phyloP scores from a whole-genome alignment of 2,797 vertebrate genomes.

The Vultur gryphus region DNA sequence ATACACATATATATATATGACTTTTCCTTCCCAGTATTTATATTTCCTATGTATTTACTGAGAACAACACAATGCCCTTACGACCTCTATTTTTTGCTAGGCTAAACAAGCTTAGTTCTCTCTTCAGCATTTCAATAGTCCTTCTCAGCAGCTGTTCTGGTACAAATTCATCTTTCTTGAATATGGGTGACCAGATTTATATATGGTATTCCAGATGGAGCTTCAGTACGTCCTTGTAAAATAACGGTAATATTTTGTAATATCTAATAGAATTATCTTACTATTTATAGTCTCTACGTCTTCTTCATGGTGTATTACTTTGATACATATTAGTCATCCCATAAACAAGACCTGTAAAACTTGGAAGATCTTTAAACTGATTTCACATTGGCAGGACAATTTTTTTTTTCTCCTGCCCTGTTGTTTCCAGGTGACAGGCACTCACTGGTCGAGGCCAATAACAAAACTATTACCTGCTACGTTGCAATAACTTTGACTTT shows the following conservation, averaged over 20 bases:
- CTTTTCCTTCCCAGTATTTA: not conserved
- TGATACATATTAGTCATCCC: not conserved
- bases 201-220: not conserved
- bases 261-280: not conserved
- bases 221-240: not conserved
- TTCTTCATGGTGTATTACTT: not conserved
- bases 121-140: not conserved
- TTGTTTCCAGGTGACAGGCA: not conserved
- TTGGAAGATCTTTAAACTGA: not conserved
- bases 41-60: not conserved
- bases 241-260: not conserved
- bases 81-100: not conserved
- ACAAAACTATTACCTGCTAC: not conserved
- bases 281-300: not conserved
- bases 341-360: not conserved
- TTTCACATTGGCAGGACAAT: not conserved
- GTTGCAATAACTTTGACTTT: not conserved
- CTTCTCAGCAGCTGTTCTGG: not conserved
- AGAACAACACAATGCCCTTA: not conserved
- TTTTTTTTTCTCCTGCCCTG: not conserved
- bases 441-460: not conserved
- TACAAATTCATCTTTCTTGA: not conserved
- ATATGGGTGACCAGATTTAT: not conserved
- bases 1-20: not conserved
- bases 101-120: not conserved